These are phyloP conservation scores for Aurelia aurita DNA, from an alignment of 30 jellyfish, hydroid and myxozoan species.

Conservation along the genomic window DNA sequence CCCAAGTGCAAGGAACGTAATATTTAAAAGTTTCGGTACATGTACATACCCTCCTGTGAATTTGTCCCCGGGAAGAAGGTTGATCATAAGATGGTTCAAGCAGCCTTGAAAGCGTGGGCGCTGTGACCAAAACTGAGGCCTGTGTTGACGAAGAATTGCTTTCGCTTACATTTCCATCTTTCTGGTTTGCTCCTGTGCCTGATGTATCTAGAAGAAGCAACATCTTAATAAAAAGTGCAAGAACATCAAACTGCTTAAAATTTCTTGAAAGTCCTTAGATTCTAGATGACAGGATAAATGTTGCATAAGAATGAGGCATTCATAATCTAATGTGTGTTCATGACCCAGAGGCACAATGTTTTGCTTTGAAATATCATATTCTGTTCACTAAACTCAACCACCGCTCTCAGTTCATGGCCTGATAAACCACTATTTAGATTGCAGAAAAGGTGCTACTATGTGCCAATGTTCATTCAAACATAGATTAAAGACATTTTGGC, in stretches of 20 bases:
- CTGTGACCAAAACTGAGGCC: constrained; percentile 56
- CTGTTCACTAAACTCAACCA: too few species aligned
- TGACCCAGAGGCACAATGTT: too few species aligned
- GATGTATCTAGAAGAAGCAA: background rate
- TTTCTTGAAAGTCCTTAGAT: background rate
- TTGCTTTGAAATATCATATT: too few species aligned
- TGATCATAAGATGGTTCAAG: constrained; percentile 45
- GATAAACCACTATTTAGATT: too few species aligned
- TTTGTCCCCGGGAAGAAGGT: background rate
- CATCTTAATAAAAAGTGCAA: background rate
- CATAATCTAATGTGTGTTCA: too few species aligned
- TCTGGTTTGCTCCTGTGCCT: background rate
- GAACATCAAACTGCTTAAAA: background rate
- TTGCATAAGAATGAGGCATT: too few species aligned
- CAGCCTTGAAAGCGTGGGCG: constrained; percentile 88
- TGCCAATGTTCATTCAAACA: too few species aligned
- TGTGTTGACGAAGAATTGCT: constrained; percentile 17
- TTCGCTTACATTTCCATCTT: background rate
- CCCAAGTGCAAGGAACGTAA: too few species aligned
- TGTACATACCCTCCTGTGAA: constrained; percentile 38
- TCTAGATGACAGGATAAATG: background rate
- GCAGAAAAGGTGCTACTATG: too few species aligned
- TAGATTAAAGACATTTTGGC: too few species aligned
- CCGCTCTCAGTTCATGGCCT: too few species aligned
- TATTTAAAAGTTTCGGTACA: too few species aligned